These are phyloP conservation scores for Martes martes DNA, from an alignment of 2,113 vertebrate species.

Conservation along the genomic window DNA sequence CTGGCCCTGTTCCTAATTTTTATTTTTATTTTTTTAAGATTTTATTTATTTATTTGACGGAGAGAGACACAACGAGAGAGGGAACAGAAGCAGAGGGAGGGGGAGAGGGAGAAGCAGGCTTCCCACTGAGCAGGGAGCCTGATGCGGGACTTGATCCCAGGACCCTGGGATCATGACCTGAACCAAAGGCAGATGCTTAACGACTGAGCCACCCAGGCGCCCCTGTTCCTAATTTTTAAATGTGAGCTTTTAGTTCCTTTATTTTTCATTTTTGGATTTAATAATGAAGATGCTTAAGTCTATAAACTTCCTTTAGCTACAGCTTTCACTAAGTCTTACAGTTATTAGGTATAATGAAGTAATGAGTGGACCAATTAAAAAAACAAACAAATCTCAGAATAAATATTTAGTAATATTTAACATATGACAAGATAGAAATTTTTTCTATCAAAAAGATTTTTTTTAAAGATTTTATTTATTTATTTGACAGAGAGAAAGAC, in stretches of 20 bases:
- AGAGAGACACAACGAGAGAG: too few species aligned
- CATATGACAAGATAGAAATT: neutral
- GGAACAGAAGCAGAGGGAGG: too few species aligned
- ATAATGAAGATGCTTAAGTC: neutral
- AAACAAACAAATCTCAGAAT: neutral
- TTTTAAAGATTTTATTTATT: too few species aligned
- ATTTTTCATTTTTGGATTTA: neutral
- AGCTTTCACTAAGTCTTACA: neutral
- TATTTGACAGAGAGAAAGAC: too few species aligned
- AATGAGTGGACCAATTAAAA: neutral
- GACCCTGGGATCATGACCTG: too few species aligned
- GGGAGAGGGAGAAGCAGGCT: too few species aligned
- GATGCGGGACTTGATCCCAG: too few species aligned
- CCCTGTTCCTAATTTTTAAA: neutral
- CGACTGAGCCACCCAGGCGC: neutral
- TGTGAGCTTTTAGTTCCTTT: neutral
- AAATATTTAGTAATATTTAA: conserved; percentile 20
- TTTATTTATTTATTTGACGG: too few species aligned
- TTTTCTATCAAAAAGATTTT: neutral
- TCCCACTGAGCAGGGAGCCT: too few species aligned
- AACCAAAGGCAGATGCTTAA: too few species aligned
- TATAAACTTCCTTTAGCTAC: neutral
- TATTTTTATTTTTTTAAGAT: too few species aligned
- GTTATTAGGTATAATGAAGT: neutral
- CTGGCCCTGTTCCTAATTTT: neutral